A percentile compares a stretch with the other conserved stretches of the same genome.
These are phyloP conservation scores for Cynocephalus volans DNA, from an alignment of 2,113 vertebrate species.

Conservation along the genomic window DNA sequence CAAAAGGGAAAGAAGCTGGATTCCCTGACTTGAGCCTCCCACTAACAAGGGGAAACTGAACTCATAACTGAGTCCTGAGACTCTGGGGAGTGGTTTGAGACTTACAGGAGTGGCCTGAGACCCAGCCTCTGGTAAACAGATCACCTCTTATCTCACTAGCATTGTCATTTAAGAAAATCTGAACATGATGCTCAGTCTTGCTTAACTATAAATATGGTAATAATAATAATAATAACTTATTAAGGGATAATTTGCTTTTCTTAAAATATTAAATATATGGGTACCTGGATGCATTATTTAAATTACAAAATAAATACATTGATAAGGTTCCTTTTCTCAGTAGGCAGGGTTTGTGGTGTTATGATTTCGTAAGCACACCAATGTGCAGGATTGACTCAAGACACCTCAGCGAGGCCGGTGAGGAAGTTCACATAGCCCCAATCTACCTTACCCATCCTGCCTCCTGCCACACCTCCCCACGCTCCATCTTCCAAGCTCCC, in stretches of 20 bases:
- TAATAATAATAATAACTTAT: neutral
- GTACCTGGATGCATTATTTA: neutral
- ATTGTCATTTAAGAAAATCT: neutral
- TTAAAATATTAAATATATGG: neutral
- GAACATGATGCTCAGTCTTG: neutral
- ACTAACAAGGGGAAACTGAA: neutral
- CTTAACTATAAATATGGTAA: neutral
- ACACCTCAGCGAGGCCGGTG: neutral
- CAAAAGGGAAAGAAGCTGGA: neutral
- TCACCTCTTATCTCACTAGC: no score
- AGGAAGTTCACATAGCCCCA: neutral
- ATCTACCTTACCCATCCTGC: neutral
- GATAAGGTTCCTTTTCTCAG: neutral
- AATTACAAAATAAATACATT: neutral
- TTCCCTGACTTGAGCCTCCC: neutral
- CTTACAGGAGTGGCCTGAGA: no score
- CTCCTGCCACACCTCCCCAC: neutral
- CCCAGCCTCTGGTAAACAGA: no score
- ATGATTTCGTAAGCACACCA: neutral
- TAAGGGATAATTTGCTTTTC: neutral
- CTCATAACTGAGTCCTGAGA: neutral
- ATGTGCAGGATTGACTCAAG: neutral
- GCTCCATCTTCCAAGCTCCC: neutral
- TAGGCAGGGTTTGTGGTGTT: neutral
- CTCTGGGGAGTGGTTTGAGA: no score